Base-by-base conservation (phyloP, 2,113 vertebrate genomes). In the Rhodinocichla rosea region DNA sequence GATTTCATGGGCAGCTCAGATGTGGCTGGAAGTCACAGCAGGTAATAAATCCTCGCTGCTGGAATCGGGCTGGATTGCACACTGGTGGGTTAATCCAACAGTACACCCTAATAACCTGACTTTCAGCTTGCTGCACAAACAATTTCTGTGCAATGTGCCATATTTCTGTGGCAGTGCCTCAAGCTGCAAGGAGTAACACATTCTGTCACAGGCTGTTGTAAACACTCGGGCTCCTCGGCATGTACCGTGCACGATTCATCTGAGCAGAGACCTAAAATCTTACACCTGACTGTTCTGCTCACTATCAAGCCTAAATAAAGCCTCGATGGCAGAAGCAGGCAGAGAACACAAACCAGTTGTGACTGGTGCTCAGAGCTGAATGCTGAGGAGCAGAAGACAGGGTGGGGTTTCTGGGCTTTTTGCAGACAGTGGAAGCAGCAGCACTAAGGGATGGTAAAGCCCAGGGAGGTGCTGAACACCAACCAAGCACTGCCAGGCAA, bases 211-310 rank as follows among this genome's bases (percentile, higher is more conserved):
- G 87, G 91, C 84, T 94, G 87, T 86, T 97, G 95, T 95, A 95
- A 96, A 93, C 92, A 88, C 68, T 85, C 13, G 11, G 71, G 77
- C 85, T 91, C 93, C 94, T 94, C 64, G 10, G 67, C 74, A 2
- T 22, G 65, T 50, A 83, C 83, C 8, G 1, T 2, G 80, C 81
- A 4, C 11, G 15, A 92, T 79, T 95, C 75, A 1, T 94, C 96
- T 95, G 80, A 95, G 92, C 24, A 0, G 87, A 96, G 95, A 92
- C 85, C 83, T 97, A 93, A 96, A 96, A 95, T 95, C 95, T 96
- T 97, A 96, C 95, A 97, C 91, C 95, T 97, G 95, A 92, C 95
- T 92, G 89, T 92, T 97, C 86, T 26, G 6, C 93, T 97, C 94
- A 97, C 94, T 87, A 83, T 96, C 96, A 96, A 96, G 88, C 67